phyloP scores from a whole-genome alignment of 2,888 invertebrate species.

The Dastarcus helophoroides region DNA sequence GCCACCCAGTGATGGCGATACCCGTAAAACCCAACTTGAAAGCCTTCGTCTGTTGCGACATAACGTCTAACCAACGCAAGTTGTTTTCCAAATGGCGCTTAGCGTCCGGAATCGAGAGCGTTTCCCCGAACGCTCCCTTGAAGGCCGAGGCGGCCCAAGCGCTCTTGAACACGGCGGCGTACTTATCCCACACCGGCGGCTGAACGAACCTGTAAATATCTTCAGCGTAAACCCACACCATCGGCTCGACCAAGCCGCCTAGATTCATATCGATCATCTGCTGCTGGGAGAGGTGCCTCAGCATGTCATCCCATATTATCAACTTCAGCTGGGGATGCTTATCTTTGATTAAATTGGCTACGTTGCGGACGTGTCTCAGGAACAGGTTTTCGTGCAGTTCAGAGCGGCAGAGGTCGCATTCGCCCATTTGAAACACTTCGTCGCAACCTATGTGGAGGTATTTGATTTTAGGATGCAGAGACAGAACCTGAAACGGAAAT shows the following conservation, averaged over 20 bases:
- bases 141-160: constrained; percentile 67
- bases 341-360: constrained; percentile 47
- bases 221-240: constrained; percentile 73
- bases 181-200: constrained; percentile 52
- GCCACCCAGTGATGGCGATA: constrained; percentile 48
- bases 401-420: constrained; percentile 48
- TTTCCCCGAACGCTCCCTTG: constrained; percentile 66
- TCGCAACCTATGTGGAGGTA: constrained; percentile 65
- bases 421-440: constrained; percentile 61
- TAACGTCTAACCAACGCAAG: constrained; percentile 56
- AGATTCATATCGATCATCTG: constrained; percentile 50
- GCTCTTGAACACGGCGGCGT: constrained; percentile 52
- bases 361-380: constrained; percentile 47
- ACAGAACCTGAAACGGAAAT: constrained; percentile 25
- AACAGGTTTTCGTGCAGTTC: constrained; percentile 47
- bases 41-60: constrained; percentile 44
- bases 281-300: constrained; percentile 50
- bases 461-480: constrained; percentile 29
- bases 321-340: constrained; percentile 47
- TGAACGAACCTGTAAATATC: constrained; percentile 48
- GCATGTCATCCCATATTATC: constrained; percentile 75
- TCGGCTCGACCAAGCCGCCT: constrained; percentile 59
- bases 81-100: constrained; percentile 60
- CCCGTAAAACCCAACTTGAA: constrained; percentile 41
- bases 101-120: constrained; percentile 52